Evolutionary conservation across 2,888 invertebrate genomes (phyloP).

Genomic region (Pseudococcus viburni): DNA sequence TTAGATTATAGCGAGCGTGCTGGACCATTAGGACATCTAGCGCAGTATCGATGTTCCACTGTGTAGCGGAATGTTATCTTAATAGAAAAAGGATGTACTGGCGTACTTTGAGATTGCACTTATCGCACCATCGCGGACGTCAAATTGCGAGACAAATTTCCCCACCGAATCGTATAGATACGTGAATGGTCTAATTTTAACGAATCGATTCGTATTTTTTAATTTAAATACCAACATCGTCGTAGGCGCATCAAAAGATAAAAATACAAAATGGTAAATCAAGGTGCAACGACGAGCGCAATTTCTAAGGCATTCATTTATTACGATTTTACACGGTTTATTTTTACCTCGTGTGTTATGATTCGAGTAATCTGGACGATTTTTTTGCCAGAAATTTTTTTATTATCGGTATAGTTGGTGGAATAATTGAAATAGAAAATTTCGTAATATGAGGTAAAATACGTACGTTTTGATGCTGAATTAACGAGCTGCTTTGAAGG

Average conservation of each 20-base stretch:
- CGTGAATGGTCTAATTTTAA: slow-evolving; percentile 14
- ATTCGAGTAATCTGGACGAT: slow-evolving; percentile 18
- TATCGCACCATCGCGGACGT: background rate
- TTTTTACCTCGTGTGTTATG: slow-evolving; percentile 10
- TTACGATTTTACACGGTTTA: slow-evolving; percentile 47
- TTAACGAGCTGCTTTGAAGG: no score
- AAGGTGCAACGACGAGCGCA: slow-evolving; percentile 16
- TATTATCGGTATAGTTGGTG: background rate
- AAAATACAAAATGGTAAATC: background rate
- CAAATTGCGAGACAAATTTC: slow-evolving; percentile 39
- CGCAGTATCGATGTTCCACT: background rate
- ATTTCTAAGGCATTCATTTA: slow-evolving; percentile 47
- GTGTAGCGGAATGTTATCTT: background rate
- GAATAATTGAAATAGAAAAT: background rate
- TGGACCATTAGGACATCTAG: slow-evolving; percentile 30
- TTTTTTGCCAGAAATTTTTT: background rate
- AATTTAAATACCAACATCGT: slow-evolving; percentile 15
- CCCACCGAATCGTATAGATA: background rate
- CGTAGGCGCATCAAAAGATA: background rate
- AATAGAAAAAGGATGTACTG: slow-evolving; percentile 42
- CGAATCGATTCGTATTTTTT: slow-evolving; percentile 11
- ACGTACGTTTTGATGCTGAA: no score
- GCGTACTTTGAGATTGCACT: background rate
- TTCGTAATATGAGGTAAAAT: background rate
- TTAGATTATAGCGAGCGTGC: slow-evolving; percentile 27